Percentiles rank a stretch among this genome's conserved stretches.
phyloP scores from a whole-genome alignment of 2,797 vertebrate species.

The Pagetopsis macropterus region DNA sequence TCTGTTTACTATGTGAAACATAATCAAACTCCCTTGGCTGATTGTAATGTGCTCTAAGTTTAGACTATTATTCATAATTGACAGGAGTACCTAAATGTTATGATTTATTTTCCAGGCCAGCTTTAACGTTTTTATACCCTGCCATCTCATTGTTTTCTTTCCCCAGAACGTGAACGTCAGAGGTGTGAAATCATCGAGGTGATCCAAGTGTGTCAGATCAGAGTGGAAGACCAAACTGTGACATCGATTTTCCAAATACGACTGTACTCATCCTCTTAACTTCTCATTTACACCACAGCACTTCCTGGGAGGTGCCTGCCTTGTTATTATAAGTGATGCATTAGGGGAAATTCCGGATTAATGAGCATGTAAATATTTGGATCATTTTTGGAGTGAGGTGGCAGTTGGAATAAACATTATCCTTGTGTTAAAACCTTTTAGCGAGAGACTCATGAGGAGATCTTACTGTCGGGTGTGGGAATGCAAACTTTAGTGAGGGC shows the following conservation, averaged over 20 bases:
- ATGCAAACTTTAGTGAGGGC: constrained; percentile 48
- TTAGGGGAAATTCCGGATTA: constrained; percentile 81
- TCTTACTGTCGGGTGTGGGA: constrained; percentile 50
- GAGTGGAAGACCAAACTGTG: constrained; percentile 23
- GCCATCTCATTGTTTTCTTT: constrained; percentile 22
- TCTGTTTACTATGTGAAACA: not conserved
- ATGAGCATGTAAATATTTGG: constrained; percentile 79
- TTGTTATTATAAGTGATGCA: constrained; percentile 79
- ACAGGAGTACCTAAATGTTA: constrained; percentile 3
- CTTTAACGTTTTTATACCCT: not conserved
- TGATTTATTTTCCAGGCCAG: not conserved
- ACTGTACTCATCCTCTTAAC: constrained; percentile 26
- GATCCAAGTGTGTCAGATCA: constrained; percentile 17
- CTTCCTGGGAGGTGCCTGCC: constrained; percentile 46
- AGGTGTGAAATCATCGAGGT: constrained; percentile 28
- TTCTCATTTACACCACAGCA: constrained; percentile 23
- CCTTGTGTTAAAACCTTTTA: constrained; percentile 73
- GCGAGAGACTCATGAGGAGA: constrained; percentile 50
- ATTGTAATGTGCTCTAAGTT: not conserved
- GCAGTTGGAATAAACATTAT: constrained; percentile 70
- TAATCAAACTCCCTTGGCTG: not conserved
- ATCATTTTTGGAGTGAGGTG: constrained; percentile 75
- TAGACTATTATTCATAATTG: constrained; percentile 7
- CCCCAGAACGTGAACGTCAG: constrained; percentile 7
- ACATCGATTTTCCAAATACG: constrained; percentile 34